Base-by-base conservation (phyloP, 2,888 invertebrate genomes). In the Cremastinae sp. region DNA sequence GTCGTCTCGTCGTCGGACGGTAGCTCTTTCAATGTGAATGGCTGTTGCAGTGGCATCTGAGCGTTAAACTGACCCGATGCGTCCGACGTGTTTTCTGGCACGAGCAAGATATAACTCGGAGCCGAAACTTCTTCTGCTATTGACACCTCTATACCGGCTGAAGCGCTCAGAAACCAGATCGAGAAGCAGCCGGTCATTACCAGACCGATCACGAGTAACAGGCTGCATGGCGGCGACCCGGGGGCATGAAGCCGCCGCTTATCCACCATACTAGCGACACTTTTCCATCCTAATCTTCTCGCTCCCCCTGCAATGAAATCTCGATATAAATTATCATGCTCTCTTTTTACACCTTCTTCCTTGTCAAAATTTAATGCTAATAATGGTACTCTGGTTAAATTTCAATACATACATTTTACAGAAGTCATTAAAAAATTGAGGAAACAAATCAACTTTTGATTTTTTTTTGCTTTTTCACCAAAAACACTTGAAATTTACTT, bases 1-100 rank as follows among this genome's bases (percentile, higher is more conserved):
- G 83, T 88, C 18, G 86, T 84, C 80, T 84, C 84, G 83, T 89
- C 89, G 72, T 82, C 84, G 80, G 82, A 78, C 68, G 87, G 82
- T 62, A 89, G 82, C 55, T 89, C 85, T 81, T 80, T 83, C 39
- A 83, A 51, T 45, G 82, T 80, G 65, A 85, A 85, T 9, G 85
- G 74, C 12, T 81, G 65, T 45, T 78, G 61, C 39, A 65, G 70
- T 14, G 18, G 72, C 28, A 14, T 10, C 18, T 59, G 64, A 12
- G 59, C 41, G 18, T 61, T 69, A 0, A 59, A 28, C 22, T 74
- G 76, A 18, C 70, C 61, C 18, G 82, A 76, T 4, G 81, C 74
- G 10, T 78, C 78, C 0, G 85, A 83, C 1, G 72, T 56, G 68
- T 86, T 86, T 37, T 83, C 82, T 41, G 86, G 83, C 5, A 82